These are phyloP conservation scores for Apodemia mormo DNA, from an alignment of 2,888 invertebrate species.

Conservation along the genomic window DNA sequence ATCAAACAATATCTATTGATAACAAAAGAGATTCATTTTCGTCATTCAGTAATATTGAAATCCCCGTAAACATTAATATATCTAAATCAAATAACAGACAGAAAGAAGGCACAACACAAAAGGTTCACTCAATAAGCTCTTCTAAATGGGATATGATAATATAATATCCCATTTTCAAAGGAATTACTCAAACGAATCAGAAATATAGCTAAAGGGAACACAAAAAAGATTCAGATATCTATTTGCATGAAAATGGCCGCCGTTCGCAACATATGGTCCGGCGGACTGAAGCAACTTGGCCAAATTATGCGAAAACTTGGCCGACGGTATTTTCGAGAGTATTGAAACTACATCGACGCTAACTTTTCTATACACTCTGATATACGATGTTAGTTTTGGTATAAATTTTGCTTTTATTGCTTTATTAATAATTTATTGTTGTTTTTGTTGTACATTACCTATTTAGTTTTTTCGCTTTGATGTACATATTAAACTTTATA, in stretches of 20 bases:
- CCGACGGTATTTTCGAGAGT: conserved; percentile 48
- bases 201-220: conserved; percentile 12
- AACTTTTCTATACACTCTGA: conserved; percentile 13
- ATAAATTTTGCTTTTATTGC: conserved; percentile 17
- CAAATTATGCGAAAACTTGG: conserved; percentile 65
- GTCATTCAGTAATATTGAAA: conserved; percentile 6
- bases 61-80: conserved; percentile 13
- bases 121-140: conserved; percentile 15
- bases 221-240: conserved; percentile 21
- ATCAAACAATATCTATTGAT: background rate
- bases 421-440: conserved; percentile 14
- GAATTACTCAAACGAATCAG: conserved; percentile 15
- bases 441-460: background rate
- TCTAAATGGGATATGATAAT: conserved; percentile 17
- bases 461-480: background rate
- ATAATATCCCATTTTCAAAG: conserved; percentile 10
- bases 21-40: background rate
- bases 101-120: conserved; percentile 10
- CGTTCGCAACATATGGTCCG: conserved; percentile 47
- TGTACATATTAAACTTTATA: background rate
- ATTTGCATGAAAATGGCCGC: conserved; percentile 38
- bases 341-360: conserved; percentile 20
- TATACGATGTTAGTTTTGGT: conserved; percentile 22
- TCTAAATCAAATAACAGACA: conserved; percentile 16
- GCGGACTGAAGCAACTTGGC: conserved; percentile 45